Evolutionary conservation across 2,888 invertebrate genomes (phyloP), one percentile per base, ranked within the genome.

Genomic region (Agriopis leucophaearia): DNA sequence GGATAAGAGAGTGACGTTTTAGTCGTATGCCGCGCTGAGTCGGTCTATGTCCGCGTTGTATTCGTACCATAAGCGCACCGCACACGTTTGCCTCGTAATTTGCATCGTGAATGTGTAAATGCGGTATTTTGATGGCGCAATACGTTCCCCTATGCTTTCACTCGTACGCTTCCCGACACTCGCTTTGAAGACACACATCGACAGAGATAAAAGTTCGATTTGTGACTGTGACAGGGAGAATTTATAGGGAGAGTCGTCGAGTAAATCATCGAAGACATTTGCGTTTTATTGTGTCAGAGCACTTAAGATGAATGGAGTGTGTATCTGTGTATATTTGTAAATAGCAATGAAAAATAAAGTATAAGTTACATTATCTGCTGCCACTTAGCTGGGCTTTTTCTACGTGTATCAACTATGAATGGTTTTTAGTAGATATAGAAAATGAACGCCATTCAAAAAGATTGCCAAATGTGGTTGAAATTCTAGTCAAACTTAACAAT

Each of bases 281-380:
- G 66, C 55, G 57, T 69, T 65, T 64, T 66, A 66, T 70, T 70
- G 60, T 66, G 60, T 63, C 59, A 59, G 47, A 69, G 63, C 62
- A 61, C 66, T 63, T 66, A 58, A 45, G 51, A 66, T 47, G 36
- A 65, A 60, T 65, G 36, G 47, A 35, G 45, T 42, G 45, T 57
- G 40, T 60, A 38, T 60, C 42, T 48, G 47, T 42, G 45, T 57
- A 27, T 60, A 38, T 60, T 51, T 48, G 47, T 40, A 63, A 55
- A 63, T 36, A 60, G 13, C 42, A 18, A 42, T 27, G 10, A 16
- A 7, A 15, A 15, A 38, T 8, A n/a, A 12, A 18, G 13, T 16
- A 27, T 13, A 51, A 13, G n/a, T 27, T 27, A 40, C 54, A 16
- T 52, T 15, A 38, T 36, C 36, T 8, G 2, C 35, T 52, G 45